These are phyloP conservation scores for Nasonia giraulti DNA, from an alignment of 1,140 invertebrate genomes.

Conservation along the genomic window DNA sequence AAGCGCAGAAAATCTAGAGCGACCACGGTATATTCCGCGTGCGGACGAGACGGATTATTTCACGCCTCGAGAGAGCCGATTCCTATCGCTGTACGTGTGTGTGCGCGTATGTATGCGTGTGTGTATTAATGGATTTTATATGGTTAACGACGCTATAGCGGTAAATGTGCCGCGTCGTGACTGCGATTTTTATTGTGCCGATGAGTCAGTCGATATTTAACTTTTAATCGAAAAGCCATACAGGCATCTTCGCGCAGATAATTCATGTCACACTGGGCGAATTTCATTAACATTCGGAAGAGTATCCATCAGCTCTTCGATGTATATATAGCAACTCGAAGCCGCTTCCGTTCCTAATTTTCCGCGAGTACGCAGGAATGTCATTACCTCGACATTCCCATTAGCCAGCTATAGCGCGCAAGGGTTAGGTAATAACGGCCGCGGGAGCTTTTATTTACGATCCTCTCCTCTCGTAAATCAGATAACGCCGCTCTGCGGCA, in stretches of 20 bases:
- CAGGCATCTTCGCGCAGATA: background rate
- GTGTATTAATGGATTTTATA: background rate
- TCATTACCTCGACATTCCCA: slow-evolving; percentile 31
- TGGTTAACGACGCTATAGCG: background rate
- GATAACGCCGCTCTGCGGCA: too few relatives aligned
- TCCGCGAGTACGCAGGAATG: slow-evolving; percentile 16
- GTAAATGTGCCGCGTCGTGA: too few relatives aligned
- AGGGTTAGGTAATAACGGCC: slow-evolving; percentile 25
- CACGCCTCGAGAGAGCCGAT: background rate
- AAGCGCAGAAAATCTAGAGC: slow-evolving; percentile 45
- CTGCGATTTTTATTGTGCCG: too few relatives aligned
- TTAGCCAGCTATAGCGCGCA: background rate
- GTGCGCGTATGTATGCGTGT: too few relatives aligned
- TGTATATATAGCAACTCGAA: background rate
- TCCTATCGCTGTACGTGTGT: too few relatives aligned
- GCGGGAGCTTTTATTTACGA: slow-evolving; percentile 33
- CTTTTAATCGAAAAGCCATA: background rate
- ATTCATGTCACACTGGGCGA: background rate
- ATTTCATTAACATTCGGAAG: background rate
- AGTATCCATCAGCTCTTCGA: background rate
- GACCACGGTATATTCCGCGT: background rate
- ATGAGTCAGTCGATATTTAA: background rate
- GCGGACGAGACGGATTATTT: background rate
- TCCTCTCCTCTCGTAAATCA: too few relatives aligned
- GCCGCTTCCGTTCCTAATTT: slow-evolving; percentile 35